These are phyloP conservation scores for Erannis defoliaria DNA, from an alignment of 2,888 invertebrate genomes.

Conservation along the genomic window DNA sequence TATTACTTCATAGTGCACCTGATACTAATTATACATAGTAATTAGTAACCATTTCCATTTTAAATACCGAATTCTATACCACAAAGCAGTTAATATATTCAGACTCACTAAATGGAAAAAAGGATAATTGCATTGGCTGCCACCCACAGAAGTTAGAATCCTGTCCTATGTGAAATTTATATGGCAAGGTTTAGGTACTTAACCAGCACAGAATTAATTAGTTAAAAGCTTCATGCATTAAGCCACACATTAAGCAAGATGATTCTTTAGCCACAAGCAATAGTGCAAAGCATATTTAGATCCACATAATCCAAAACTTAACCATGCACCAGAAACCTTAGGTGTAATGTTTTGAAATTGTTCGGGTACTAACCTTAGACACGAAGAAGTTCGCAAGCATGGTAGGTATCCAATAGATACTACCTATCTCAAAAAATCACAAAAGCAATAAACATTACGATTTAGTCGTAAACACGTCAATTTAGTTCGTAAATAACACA, in stretches of 20 bases:
- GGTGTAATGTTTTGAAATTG: neutral
- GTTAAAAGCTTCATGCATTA: too few relatives aligned
- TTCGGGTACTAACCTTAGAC: conserved; percentile 54
- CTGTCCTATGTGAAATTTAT: too few relatives aligned
- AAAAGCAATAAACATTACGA: conserved; percentile 36
- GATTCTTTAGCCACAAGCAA: neutral
- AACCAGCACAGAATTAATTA: too few relatives aligned
- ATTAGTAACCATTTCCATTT: too few relatives aligned
- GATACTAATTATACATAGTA: too few relatives aligned
- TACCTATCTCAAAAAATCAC: conserved; percentile 35
- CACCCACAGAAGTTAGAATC: too few relatives aligned
- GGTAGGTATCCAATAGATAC: conserved; percentile 33
- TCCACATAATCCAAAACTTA: neutral
- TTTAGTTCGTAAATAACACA: conserved; percentile 45
- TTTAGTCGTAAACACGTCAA: conserved; percentile 37
- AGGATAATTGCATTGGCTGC: too few relatives aligned
- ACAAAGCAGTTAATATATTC: too few relatives aligned
- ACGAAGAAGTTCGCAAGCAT: conserved; percentile 63
- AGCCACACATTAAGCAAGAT: neutral
- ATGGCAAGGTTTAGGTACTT: too few relatives aligned
- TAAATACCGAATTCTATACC: too few relatives aligned
- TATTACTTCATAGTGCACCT: too few relatives aligned
- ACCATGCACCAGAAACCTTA: neutral
- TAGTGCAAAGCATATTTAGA: neutral
- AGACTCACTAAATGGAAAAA: too few relatives aligned